These are phyloP conservation scores for Butorides virescens DNA, from an alignment of 2,113 vertebrate genomes.

Conservation along the genomic window DNA sequence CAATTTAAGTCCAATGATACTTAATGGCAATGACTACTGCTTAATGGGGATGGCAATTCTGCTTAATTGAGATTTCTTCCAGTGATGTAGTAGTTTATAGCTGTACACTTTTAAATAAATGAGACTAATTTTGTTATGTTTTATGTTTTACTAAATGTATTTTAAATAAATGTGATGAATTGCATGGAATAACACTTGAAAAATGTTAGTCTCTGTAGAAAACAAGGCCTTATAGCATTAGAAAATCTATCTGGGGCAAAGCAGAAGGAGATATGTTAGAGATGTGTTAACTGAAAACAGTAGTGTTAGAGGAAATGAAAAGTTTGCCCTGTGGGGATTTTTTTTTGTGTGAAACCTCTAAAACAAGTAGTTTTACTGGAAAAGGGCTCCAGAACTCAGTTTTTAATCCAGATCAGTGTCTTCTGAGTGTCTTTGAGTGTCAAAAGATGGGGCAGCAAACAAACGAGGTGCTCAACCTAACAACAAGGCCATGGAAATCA, in stretches of 20 bases:
- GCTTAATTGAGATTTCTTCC: constrained; percentile 57
- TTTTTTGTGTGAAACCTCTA: neutral
- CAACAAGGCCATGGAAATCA: neutral
- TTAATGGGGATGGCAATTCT: constrained; percentile 64
- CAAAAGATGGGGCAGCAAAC: neutral
- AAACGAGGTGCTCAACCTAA: rapidly evolving
- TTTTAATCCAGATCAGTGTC: neutral
- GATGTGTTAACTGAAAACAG: neutral
- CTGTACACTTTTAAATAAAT: constrained; percentile 56
- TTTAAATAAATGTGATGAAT: constrained; percentile 41
- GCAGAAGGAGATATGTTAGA: neutral
- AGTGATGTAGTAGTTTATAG: constrained; percentile 44
- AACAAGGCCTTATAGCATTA: neutral
- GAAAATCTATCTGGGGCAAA: neutral
- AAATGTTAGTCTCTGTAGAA: neutral
- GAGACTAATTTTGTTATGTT: constrained; percentile 31
- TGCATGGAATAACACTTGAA: neutral
- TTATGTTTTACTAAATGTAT: constrained; percentile 23
- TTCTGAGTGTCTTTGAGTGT: neutral
- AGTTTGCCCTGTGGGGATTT: rapidly evolving
- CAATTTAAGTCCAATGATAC: constrained; percentile 65
- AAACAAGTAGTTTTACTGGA: neutral
- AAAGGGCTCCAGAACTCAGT: neutral
- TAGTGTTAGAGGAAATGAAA: neutral
- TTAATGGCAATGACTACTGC: constrained; percentile 66